Percentiles rank a stretch among this genome's conserved stretches.
These are phyloP conservation scores for Eciton burchellii DNA, from an alignment of 1,140 invertebrate genomes.

Conservation along the genomic window DNA sequence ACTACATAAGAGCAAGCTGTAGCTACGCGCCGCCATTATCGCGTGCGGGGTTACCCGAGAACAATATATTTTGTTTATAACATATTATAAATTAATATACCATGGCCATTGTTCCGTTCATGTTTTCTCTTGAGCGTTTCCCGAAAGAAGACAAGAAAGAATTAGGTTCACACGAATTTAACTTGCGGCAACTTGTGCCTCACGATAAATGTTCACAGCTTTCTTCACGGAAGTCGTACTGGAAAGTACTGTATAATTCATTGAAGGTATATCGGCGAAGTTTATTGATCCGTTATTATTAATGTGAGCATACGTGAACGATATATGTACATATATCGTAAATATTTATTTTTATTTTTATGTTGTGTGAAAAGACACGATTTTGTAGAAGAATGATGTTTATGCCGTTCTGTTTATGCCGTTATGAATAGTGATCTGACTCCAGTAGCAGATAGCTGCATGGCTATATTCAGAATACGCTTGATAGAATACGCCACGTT, in stretches of 20 bases:
- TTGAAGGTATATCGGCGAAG: not conserved
- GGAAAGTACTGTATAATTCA: not conserved
- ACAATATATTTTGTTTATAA: too few species aligned
- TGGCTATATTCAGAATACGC: constrained; percentile 21
- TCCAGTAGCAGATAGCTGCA: constrained; percentile 27
- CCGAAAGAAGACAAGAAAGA: not conserved
- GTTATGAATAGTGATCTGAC: constrained; percentile 35
- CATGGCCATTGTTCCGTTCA: constrained; percentile 83
- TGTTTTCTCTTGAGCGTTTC: constrained; percentile 61
- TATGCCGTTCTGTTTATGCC: not conserved
- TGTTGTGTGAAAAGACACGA: not conserved
- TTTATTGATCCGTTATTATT: not conserved
- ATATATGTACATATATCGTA: not conserved
- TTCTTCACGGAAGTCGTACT: constrained; percentile 67
- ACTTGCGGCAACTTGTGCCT: not conserved
- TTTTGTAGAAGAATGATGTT: not conserved
- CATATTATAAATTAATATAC: constrained; percentile 73
- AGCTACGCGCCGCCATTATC: too few species aligned
- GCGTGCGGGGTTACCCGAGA: too few species aligned
- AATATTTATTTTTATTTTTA: not conserved
- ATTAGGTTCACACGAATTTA: not conserved
- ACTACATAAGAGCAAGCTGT: too few species aligned
- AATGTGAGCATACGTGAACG: not conserved
- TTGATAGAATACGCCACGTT: too few species aligned
- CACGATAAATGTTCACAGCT: constrained; percentile 29